Evolutionary conservation across 2,113 vertebrate species (phyloP).

Genomic region (Tapirus terrestris): DNA sequence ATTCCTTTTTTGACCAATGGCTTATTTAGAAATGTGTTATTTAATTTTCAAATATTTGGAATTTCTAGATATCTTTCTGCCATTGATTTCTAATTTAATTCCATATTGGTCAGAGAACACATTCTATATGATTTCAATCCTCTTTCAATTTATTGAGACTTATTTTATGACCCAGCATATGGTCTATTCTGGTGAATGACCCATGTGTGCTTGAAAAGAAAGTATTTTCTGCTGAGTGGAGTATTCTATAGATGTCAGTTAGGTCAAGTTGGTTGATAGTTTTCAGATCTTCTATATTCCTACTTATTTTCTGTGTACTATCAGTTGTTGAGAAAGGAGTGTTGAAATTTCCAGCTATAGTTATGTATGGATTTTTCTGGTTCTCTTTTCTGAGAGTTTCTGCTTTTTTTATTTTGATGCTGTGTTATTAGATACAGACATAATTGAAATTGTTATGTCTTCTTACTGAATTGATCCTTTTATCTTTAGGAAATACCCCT

Average conservation of each 20-base stretch:
- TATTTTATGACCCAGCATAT: too few relatives aligned
- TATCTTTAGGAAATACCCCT: background rate
- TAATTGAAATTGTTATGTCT: too few relatives aligned
- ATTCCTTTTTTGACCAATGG: background rate
- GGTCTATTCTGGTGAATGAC: too few relatives aligned
- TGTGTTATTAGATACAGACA: too few relatives aligned
- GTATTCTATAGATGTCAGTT: background rate
- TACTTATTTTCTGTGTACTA: background rate
- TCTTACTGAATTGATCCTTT: background rate
- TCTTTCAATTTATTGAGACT: too few relatives aligned
- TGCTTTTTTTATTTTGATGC: background rate
- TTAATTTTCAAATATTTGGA: background rate
- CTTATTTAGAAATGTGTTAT: background rate
- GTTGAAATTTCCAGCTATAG: background rate
- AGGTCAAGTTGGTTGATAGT: background rate
- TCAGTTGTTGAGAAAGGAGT: background rate
- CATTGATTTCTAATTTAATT: background rate
- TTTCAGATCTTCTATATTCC: background rate
- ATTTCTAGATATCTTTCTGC: background rate
- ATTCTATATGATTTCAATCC: too few relatives aligned
- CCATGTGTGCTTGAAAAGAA: too few relatives aligned
- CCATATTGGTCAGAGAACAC: background rate
- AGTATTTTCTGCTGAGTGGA: too few relatives aligned
- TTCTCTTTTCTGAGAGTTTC: background rate
- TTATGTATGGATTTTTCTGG: background rate